These are phyloP conservation scores for Cyprinodon diabolis DNA, from an alignment of 2,797 vertebrate genomes.

Conservation along the genomic window DNA sequence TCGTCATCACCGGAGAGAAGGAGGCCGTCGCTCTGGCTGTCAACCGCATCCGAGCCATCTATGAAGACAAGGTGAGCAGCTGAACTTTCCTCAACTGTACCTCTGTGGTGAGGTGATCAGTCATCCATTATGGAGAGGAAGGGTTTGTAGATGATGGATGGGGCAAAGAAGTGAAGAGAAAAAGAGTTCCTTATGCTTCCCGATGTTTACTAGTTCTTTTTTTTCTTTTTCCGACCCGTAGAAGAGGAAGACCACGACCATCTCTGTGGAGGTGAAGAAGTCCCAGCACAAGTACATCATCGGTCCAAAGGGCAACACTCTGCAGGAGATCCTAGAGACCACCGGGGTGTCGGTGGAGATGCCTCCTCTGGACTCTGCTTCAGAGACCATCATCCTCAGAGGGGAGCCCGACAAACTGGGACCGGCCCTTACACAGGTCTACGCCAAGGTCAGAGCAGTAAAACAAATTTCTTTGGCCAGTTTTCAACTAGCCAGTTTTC, in stretches of 20 bases:
- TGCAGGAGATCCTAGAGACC: conserved; percentile 85
- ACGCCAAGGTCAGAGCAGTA: conserved; percentile 77
- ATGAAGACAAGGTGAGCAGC: conserved; percentile 80
- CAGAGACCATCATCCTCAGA: conserved; percentile 84
- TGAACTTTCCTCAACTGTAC: no score
- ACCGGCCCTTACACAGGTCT: conserved; percentile 82
- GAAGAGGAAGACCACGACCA: conserved; percentile 87
- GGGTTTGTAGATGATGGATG: conserved; percentile 39
- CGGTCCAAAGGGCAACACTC: conserved; percentile 82
- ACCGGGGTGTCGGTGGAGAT: conserved; percentile 84
- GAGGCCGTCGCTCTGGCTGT: conserved; percentile 80
- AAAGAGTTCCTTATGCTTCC: conserved; percentile 9
- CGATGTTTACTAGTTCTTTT: neutral
- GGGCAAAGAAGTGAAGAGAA: conserved; percentile 39
- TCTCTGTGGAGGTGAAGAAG: conserved; percentile 85
- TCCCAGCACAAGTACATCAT: conserved; percentile 86
- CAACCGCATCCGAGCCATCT: conserved; percentile 79
- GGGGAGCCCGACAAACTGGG: conserved; percentile 83
- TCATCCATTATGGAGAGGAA: conserved; percentile 10
- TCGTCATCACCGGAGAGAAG: conserved; percentile 84
- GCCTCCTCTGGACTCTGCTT: conserved; percentile 79
- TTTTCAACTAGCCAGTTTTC: neutral
- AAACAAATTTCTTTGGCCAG: neutral
- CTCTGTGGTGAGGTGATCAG: no score
- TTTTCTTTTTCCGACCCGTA: conserved; percentile 33